Evolutionary conservation across 2,113 vertebrate species (phyloP).

Genomic region (Sinocyclocheilus grahami): DNA sequence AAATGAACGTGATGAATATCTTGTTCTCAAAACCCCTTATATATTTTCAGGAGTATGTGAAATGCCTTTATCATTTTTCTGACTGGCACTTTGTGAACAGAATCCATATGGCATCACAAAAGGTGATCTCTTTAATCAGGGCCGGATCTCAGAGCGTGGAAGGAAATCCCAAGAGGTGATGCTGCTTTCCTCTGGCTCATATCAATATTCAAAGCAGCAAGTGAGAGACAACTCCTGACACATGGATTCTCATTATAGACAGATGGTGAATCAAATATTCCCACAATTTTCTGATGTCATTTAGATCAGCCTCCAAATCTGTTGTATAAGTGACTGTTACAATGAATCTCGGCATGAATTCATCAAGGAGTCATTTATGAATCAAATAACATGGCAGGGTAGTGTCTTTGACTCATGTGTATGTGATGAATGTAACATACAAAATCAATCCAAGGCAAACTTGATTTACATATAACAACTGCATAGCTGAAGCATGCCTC

Average conservation of each 20-base stretch:
- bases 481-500: not conserved
- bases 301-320: not conserved
- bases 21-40: not conserved
- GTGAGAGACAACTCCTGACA: constrained; percentile 31
- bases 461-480: not conserved
- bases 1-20: not conserved
- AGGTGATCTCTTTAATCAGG: constrained; percentile 19
- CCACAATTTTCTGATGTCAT: not conserved
- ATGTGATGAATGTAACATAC: not conserved
- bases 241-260: constrained; percentile 35
- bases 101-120: constrained; percentile 34
- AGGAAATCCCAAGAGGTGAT: constrained; percentile 33
- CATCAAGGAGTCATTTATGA: not conserved
- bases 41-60: not conserved
- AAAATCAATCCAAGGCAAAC: not conserved
- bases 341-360: not conserved
- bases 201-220: constrained; percentile 11
- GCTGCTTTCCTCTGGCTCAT: constrained; percentile 37
- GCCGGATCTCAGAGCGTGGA: constrained; percentile 7
- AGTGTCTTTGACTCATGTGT: not conserved
- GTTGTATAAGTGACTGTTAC: not conserved
- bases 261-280: not conserved
- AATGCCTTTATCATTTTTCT: not conserved
- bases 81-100: not conserved
- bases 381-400: not conserved